phyloP scores from a whole-genome alignment of 2,113 vertebrate species.

The Vireo altiloquus region DNA sequence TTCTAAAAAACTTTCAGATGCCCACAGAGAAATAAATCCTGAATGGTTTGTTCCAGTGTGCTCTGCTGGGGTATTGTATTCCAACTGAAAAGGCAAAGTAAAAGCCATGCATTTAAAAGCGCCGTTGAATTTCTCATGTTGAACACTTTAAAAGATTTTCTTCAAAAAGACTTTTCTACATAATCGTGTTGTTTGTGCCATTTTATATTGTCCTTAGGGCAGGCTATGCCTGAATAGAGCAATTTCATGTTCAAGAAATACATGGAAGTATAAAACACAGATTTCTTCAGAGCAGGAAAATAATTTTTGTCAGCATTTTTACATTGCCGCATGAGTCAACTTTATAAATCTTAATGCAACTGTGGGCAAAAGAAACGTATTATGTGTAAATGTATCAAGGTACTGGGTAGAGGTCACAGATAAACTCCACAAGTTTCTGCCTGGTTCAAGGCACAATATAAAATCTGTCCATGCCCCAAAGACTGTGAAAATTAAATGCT shows the following conservation, averaged over 20 bases:
- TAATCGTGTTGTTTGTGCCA: background rate
- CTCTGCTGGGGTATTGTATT: slow-evolving; percentile 5
- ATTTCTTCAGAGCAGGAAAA: background rate
- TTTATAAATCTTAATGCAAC: background rate
- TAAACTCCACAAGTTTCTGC: background rate
- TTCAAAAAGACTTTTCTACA: background rate
- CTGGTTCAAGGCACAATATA: background rate
- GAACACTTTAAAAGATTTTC: background rate
- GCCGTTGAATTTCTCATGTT: background rate
- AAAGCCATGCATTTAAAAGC: slow-evolving; percentile 27
- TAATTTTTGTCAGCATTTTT: slow-evolving; percentile 2
- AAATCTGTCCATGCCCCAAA: background rate
- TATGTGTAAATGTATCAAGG: background rate
- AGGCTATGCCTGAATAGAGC: background rate
- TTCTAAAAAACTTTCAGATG: background rate
- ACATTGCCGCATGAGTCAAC: background rate
- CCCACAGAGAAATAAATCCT: slow-evolving; percentile 26
- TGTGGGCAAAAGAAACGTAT: background rate
- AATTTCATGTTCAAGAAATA: background rate
- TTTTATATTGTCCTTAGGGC: background rate
- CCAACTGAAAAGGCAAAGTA: background rate
- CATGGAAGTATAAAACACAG: background rate
- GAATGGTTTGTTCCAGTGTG: slow-evolving; percentile 2
- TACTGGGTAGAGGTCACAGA: background rate
- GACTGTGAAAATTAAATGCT: background rate